Evolutionary conservation across 2,113 vertebrate species (phyloP).

Genomic region (Phalacrocorax carbo): DNA sequence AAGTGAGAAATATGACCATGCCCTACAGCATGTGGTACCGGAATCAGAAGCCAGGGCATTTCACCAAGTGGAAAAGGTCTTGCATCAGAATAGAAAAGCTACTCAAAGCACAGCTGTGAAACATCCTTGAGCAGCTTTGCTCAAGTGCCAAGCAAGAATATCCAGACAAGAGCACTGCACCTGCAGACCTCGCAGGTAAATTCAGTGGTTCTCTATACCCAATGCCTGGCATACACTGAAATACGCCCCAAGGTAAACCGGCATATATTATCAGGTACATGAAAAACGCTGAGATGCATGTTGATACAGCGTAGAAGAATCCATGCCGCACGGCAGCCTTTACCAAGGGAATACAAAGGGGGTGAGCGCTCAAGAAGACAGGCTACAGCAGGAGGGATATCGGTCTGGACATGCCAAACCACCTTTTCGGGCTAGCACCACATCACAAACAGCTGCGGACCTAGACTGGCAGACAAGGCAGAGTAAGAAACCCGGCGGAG

Average conservation of each 20-base stretch:
- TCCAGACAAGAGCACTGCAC: not conserved
- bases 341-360: not conserved
- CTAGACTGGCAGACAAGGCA: not conserved
- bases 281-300: rapidly evolving
- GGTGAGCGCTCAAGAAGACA: not conserved
- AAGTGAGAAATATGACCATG: not conserved
- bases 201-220: rapidly evolving
- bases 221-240: too few species aligned
- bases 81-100: not conserved
- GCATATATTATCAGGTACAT: not conserved
- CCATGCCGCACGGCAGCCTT: rapidly evolving
- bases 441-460: not conserved
- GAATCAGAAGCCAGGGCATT: not conserved
- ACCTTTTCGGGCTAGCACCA: not conserved
- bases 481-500: not conserved
- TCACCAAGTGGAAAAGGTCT: not conserved
- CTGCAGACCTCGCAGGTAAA: not conserved
- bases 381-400: not conserved
- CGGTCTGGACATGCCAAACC: not conserved
- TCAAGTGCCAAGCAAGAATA: not conserved
- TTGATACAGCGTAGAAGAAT: not conserved
- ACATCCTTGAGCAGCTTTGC: not conserved
- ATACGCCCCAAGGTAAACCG: not conserved
- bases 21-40: not conserved
- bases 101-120: not conserved